phyloP scores from a whole-genome alignment of 2,113 vertebrate species.

The Noctilio leporinus region DNA sequence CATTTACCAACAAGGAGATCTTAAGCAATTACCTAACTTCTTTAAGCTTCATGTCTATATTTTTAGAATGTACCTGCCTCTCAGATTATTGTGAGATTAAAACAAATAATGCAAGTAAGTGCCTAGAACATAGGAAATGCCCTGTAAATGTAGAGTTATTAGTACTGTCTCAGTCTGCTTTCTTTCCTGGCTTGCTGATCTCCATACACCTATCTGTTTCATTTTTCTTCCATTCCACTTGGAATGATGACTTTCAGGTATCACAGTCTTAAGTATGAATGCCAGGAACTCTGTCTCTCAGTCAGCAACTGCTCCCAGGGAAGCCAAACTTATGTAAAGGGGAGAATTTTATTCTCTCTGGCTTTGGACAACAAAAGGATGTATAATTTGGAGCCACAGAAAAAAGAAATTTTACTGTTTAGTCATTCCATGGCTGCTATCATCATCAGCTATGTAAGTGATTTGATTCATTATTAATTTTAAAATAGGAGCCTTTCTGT shows the following conservation, averaged over 20 bases:
- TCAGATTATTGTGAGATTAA: background rate
- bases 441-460: background rate
- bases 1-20: background rate
- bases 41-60: background rate
- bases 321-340: background rate
- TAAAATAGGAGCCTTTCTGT: background rate
- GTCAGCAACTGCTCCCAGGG: background rate
- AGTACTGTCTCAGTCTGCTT: background rate
- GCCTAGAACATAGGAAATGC: background rate
- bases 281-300: background rate
- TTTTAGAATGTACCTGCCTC: background rate
- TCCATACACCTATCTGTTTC: background rate
- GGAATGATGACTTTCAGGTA: background rate
- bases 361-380: background rate
- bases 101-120: background rate
- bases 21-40: background rate
- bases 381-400: background rate
- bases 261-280: background rate
- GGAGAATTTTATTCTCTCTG: background rate
- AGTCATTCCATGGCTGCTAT: background rate
- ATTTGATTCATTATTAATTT: constrained; percentile 1
- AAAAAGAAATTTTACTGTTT: background rate
- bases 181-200: background rate
- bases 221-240: background rate
- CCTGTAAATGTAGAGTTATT: background rate